Evolutionary conservation across 2,888 invertebrate genomes (phyloP).

Genomic region (Chironomus riparius): DNA sequence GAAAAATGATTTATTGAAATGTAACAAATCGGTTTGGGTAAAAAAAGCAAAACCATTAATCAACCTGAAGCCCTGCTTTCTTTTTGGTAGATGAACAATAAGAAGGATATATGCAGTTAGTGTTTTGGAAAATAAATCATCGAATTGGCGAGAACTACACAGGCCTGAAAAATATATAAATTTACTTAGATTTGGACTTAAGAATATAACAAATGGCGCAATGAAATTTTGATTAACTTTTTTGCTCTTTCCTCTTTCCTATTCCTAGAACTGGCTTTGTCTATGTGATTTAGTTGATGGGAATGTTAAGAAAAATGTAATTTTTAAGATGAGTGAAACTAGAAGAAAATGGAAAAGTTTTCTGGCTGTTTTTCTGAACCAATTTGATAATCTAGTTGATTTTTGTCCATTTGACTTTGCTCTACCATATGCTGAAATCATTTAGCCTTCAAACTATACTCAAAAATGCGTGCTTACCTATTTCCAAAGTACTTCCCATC

Average conservation of each 20-base stretch:
- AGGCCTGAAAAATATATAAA: too few species aligned
- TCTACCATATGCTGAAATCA: too few species aligned
- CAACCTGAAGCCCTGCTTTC: conserved; percentile 3
- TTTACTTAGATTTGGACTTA: neutral
- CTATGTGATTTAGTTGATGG: neutral
- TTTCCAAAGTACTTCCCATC: too few species aligned
- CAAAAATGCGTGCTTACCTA: too few species aligned
- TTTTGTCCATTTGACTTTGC: too few species aligned
- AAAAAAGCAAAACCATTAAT: conserved; percentile 25
- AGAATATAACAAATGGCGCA: conserved; percentile 26
- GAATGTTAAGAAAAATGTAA: neutral
- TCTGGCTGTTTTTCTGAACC: too few species aligned
- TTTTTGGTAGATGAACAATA: too few species aligned
- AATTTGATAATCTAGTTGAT: too few species aligned
- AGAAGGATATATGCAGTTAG: neutral
- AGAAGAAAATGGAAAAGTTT: too few species aligned
- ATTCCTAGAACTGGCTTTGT: neutral
- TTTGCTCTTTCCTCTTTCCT: neutral
- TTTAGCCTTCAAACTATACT: too few species aligned
- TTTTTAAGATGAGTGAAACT: neutral
- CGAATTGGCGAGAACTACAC: conserved; percentile 2
- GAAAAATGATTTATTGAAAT: conserved; percentile 27
- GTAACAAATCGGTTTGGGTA: conserved; percentile 26
- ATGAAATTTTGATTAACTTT: conserved; percentile 22
- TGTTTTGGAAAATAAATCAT: conserved; percentile 13